These are phyloP conservation scores for Crossocerus cetratus DNA, from an alignment of 2,888 invertebrate genomes.

Conservation along the genomic window DNA sequence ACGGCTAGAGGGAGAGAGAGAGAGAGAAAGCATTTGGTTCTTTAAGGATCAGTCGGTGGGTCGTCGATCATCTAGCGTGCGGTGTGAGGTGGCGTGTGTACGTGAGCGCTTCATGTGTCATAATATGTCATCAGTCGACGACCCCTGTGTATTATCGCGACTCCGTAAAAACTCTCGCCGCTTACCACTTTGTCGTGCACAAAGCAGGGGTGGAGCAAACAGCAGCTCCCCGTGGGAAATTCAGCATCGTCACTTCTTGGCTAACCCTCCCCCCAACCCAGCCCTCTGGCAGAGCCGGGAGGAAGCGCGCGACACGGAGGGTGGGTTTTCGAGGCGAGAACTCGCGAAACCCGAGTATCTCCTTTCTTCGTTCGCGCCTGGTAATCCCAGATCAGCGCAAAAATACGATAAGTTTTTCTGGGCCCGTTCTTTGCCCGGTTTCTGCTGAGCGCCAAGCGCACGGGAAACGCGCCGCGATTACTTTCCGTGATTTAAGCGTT, in stretches of 20 bases:
- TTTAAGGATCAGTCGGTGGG: conserved; percentile 17
- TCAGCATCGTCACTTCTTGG: conserved; percentile 20
- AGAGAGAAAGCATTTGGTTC: neutral
- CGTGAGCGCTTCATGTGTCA: conserved; percentile 17
- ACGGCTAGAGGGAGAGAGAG: too few species aligned
- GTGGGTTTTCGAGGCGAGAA: conserved; percentile 25
- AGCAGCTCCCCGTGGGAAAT: conserved; percentile 20
- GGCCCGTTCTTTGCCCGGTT: conserved; percentile 20
- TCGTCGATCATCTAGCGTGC: conserved; percentile 31
- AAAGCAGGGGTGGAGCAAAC: neutral
- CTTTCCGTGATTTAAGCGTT: neutral
- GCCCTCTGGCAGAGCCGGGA: neutral
- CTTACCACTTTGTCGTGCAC: neutral
- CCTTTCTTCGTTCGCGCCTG: conserved; percentile 26
- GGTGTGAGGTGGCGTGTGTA: neutral
- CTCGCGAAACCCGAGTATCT: conserved; percentile 21
- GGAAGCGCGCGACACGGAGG: conserved; percentile 1
- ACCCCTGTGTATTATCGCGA: conserved; percentile 23
- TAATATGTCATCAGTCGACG: conserved; percentile 36
- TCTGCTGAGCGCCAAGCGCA: neutral
- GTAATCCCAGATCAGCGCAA: conserved; percentile 56
- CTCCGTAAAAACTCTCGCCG: conserved; percentile 6
- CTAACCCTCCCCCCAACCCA: conserved; percentile 19
- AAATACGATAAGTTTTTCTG: conserved; percentile 33
- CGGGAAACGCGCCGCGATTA: neutral